Conservation (phyloP, 2,797 vertebrate species). For the Epinephelus coioides region DNA sequence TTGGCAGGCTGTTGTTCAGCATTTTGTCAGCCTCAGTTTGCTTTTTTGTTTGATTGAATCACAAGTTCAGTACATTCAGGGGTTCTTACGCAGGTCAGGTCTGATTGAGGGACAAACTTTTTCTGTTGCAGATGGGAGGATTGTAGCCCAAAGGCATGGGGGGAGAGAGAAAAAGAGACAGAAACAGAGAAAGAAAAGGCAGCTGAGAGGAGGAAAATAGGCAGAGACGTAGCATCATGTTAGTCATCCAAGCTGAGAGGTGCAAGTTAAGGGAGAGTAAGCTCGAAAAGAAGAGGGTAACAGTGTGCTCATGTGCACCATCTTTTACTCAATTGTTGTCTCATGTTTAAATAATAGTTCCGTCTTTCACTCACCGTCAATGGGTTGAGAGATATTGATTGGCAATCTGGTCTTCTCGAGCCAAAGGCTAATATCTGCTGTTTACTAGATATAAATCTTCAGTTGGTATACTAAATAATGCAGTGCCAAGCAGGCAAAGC, state of each 20-base stretch:
- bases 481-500: constrained; percentile 32
- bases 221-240: neutral
- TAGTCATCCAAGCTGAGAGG: constrained; percentile 18
- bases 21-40: constrained; percentile 53
- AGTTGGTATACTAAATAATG: constrained; percentile 67
- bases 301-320: neutral
- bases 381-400: constrained; percentile 66
- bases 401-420: constrained; percentile 51
- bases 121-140: constrained; percentile 30
- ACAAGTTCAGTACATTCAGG: constrained; percentile 27
- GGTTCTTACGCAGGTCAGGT: constrained; percentile 23
- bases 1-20: constrained; percentile 57
- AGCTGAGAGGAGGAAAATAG: neutral
- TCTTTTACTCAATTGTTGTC: constrained; percentile 33
- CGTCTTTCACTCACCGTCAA: constrained; percentile 46
- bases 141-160: constrained; percentile 13
- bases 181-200: neutral
- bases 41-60: constrained; percentile 41
- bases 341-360: constrained; percentile 64
- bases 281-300: constrained; percentile 20
- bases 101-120: constrained; percentile 34
- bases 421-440: constrained; percentile 66
- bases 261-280: neutral
- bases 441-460: constrained; percentile 66
- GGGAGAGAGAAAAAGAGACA: neutral